Base-by-base conservation (phyloP, 2,888 invertebrate genomes). In the Phytoseiulus persimilis region DNA sequence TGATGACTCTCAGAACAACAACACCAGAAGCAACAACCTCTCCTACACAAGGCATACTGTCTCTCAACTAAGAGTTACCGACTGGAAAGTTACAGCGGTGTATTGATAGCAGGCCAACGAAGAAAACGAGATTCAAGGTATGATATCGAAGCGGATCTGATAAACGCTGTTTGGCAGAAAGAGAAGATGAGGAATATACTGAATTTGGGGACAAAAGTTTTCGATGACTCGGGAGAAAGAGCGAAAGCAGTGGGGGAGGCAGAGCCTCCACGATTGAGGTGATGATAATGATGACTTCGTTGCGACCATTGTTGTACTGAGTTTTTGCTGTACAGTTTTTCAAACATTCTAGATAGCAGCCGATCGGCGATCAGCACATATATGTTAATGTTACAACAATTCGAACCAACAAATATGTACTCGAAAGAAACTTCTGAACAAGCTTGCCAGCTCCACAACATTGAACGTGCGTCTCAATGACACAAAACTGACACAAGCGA, bases 271-370 rank as follows among this genome's bases (percentile, higher is more conserved):
- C 2, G 28, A 65, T 23, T 23, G 18, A 14, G 65, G 65, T 65
- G 65, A 65, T 65, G 65, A 46, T 46, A 46, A 46, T 14, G 46
- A 65, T 65, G 65, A 65, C 65, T 65, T 65, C 28, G 65, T 65
- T 65, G 65, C 65, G 65, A 65, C 65, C 65, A 65, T 65, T 65
- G 65, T 65, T 65, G 65, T 65, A 65, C 65, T 65, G 18, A 65
- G 65, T 65, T 65, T n/a, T 65, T 65, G 65, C 65, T 65, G 65
- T 65, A 65, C 65, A 65, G 65, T 65, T 65, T 65, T 65, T 65
- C 65, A 65, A 65, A 65, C 65, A 2, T 65, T 65, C 18, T 65
- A 65, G 65, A 65, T 65, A 65, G 65, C 65, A 65, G 65, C 65
- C 65, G 65, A 65, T 65, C 65, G 65, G 65, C 65, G 65, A 65